Evolutionary conservation across 30 jellyfish, hydroid and myxozoan species (phyloP), one percentile per base, ranked within the genome.

Genomic region (Pseudorhiza aurosa): DNA sequence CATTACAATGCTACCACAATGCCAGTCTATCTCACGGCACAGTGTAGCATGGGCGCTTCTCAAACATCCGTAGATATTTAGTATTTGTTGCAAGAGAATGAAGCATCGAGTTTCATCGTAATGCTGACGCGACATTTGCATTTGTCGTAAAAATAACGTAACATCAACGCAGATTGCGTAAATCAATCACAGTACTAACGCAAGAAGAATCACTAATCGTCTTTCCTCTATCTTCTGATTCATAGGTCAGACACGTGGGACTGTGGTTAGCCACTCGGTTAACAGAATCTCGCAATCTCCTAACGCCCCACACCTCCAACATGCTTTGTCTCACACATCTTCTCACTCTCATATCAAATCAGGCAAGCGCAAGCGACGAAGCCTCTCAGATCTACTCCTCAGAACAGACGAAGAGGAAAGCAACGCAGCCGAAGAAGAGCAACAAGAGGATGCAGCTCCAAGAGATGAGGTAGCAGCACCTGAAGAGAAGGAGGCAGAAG

Each of bases 251-350:
- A 89, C 79, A 64, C 90, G 90, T n/a, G 97, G 96, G 31, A 55
- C 97, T 10, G 97, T 90, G 8, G 67, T 90, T 57, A 74, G 96
- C 56, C 97, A 90, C 51, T 68, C 94, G 8, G 82, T 77, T 8
- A 90, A 90, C 86, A 83, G 87, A 71, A 83, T 90, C 58, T 90
- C 96, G 12, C 97, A 90, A 67, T 58, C 97, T 58, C 97, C 97
- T 31, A 83, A 90, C 39, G 97, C 97, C 17, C 97, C 88, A 8
- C 79, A 75, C 19, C 75, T 68, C 11, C 97, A 90, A 32, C 97
- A 90, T 82, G 97, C 96, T 0, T 29, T 82, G 57, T 90, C 97
- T 59, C 97, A 83, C 75, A 83, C 96, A 2, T 51, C 85, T 55
- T 82, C 97, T 64, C 93, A 81, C 77, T 65, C 91, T 68, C 96